Conservation (phyloP, 1,140 invertebrate genomes). For the Neotoxoptera formosana region DNA sequence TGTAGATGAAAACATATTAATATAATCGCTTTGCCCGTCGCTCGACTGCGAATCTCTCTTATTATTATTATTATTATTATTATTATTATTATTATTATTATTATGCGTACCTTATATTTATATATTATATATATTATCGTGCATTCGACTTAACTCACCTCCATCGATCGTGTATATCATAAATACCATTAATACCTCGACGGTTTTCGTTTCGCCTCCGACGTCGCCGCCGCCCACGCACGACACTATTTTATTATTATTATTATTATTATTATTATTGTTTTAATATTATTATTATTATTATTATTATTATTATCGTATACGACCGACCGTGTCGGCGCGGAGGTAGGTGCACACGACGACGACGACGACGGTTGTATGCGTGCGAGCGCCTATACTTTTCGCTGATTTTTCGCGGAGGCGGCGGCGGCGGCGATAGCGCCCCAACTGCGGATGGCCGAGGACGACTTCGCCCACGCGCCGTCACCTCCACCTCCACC, state of each 20-base stretch:
- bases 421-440: slow-evolving; percentile 3
- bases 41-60: not conserved
- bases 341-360: not conserved
- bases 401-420: slow-evolving; percentile 13
- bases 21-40: no score
- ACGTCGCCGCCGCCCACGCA: not conserved
- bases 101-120: no score
- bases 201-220: not conserved
- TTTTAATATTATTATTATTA: not conserved
- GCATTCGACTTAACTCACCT: not conserved
- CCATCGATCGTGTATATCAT: slow-evolving; percentile 1
- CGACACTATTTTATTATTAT: not conserved
- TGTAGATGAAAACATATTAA: not conserved
- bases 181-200: not conserved
- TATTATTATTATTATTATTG: no score
- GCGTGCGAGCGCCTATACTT: not conserved
- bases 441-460: not conserved
- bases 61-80: not conserved
- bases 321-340: not conserved
- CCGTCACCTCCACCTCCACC: not conserved
- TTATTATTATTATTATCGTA: not conserved
- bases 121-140: not conserved
- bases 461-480: slow-evolving; percentile 17
- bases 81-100: not conserved
- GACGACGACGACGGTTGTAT: not conserved